Evolutionary conservation across 2,888 invertebrate genomes (phyloP), one percentile per base, ranked within the genome.

Genomic region (Chaetogeoica ovagalla): DNA sequence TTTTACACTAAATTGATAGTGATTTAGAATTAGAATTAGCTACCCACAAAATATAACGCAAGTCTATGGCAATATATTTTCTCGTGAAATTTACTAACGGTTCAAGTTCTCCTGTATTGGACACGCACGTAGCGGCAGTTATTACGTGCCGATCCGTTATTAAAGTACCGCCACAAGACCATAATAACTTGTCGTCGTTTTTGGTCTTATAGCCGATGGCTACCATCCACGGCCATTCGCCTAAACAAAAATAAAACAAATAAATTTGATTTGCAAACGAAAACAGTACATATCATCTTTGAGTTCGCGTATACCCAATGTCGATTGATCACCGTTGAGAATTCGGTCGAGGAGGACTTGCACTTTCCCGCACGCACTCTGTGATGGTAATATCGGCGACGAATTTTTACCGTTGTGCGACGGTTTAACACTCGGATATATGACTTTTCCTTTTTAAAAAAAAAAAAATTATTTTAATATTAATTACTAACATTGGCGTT

Each of bases 161-260:
- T 19, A 75, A 43, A 3, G 65, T 19, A 23, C 74, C 74, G 13
- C 65, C 74, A 37, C 74, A 88, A 11, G 84, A 82, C 83, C 84
- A 86, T 52, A 84, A 81, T 82, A 84, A 39, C 82, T 83, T 15
- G 83, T 81, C 8, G 81, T 82, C 30, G 13, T 72, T 81, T 11
- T 57, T 75, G 11, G 87, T 87, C 82, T 87, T 88, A 85, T 93
- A 94, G 0, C 94, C 94, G 55, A 94, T 86, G 5, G 91, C 89
- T 0, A 90, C 91, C 83, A 93, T 89, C 94, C 94, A 94, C 0
- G 94, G 94, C 90, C 93, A 94, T 71, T 91, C 90, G 37, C 92
- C 93, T 91, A 82, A 21, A 77, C 9, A 19, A 48, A 9, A 48
- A 6, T 6, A 19, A 7, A n/a, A 4, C 8, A 13, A 48, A 4